Evolutionary conservation across 2,888 invertebrate species (phyloP).

Genomic region (Eupithecia vulgata): DNA sequence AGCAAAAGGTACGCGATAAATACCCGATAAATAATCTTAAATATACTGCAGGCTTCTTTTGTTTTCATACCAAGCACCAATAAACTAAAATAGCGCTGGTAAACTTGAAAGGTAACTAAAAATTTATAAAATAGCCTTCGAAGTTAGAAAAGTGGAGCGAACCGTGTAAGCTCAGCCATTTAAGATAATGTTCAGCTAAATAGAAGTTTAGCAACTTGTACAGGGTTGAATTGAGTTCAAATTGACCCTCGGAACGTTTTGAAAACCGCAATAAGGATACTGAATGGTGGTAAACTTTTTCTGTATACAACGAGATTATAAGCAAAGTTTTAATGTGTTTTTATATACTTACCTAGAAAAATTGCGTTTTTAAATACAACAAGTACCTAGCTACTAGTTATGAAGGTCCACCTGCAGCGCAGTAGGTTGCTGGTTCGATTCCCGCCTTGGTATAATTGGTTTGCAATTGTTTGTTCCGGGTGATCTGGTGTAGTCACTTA

Average conservation of each 20-base stretch:
- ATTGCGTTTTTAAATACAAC: too few species aligned
- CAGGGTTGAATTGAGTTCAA: slow-evolving; percentile 7
- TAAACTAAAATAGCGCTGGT: not conserved
- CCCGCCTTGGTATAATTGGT: too few species aligned
- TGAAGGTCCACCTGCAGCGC: too few species aligned
- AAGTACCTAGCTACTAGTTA: too few species aligned
- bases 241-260: slow-evolving; percentile 5
- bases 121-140: slow-evolving; percentile 12
- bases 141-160: slow-evolving; percentile 9
- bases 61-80: not conserved
- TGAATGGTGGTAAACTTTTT: not conserved
- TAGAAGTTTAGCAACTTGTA: slow-evolving; percentile 3
- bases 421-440: too few species aligned
- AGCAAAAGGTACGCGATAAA: too few species aligned
- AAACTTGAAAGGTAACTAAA: slow-evolving; percentile 10
- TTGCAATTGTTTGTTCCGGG: too few species aligned
- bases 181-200: slow-evolving; percentile 20
- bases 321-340: not conserved
- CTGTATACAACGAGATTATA: not conserved
- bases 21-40: too few species aligned
- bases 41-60: not conserved
- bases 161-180: slow-evolving; percentile 15
- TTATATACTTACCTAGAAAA: too few species aligned
- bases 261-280: not conserved
- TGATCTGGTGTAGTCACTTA: too few species aligned